phyloP scores from a whole-genome alignment of 2,888 invertebrate species.

The Drosophila diplacantha region DNA sequence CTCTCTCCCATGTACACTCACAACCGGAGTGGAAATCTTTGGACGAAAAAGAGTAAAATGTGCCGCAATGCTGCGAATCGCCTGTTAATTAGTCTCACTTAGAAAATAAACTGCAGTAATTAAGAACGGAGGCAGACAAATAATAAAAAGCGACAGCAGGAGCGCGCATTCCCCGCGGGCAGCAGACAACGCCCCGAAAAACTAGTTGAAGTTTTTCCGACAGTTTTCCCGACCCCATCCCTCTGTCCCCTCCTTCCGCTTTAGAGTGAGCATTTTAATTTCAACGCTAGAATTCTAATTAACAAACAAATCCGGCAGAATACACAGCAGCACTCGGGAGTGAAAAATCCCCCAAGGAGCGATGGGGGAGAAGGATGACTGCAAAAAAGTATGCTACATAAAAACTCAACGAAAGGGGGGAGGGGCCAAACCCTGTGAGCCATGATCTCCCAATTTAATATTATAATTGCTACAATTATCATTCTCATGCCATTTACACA shows the following conservation, averaged over 20 bases:
- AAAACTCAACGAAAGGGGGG: constrained; percentile 29
- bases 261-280: constrained; percentile 67
- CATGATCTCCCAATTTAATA: constrained; percentile 78
- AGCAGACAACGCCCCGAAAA: constrained; percentile 41
- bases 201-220: constrained; percentile 34
- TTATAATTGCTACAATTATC: constrained; percentile 78
- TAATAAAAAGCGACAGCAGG: constrained; percentile 31
- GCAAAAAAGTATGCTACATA: constrained; percentile 64
- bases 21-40: constrained; percentile 10
- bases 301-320: constrained; percentile 75
- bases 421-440: constrained; percentile 69
- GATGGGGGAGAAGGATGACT: constrained; percentile 24
- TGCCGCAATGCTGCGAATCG: constrained; percentile 70
- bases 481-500: constrained; percentile 75
- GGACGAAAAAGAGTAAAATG: constrained; percentile 27
- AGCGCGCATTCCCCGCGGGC: constrained; percentile 38
- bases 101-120: constrained; percentile 78
- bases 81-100: constrained; percentile 78
- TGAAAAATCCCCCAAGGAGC: constrained; percentile 41
- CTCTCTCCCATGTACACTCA: constrained; percentile 1
- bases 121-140: constrained; percentile 66
- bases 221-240: constrained; percentile 2
- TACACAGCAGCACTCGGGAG: constrained; percentile 57
- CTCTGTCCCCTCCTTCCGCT: neutral
- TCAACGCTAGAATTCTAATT: constrained; percentile 77